phyloP scores from a whole-genome alignment of 1,140 invertebrate species.

The Drosophila gunungcola region DNA sequence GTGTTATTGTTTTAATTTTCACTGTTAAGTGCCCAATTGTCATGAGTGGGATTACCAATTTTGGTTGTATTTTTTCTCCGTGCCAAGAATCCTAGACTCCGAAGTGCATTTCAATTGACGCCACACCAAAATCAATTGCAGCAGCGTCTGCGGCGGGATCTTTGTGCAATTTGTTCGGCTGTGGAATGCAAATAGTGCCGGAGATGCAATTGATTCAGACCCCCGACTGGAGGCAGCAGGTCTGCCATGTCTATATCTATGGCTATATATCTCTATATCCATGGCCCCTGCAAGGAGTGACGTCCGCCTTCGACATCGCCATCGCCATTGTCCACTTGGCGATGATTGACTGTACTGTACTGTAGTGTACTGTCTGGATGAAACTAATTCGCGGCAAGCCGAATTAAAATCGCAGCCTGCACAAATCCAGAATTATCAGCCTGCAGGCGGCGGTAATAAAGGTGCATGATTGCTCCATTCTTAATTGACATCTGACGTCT shows the following conservation, averaged over 20 bases:
- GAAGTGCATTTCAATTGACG: constrained; percentile 76
- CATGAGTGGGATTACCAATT: background rate
- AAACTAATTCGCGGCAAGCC: constrained; percentile 13
- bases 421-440: constrained; percentile 42
- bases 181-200: constrained; percentile 53
- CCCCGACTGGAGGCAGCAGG: constrained; percentile 47
- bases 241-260: constrained; percentile 32
- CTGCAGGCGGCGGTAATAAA: background rate
- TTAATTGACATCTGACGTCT: constrained; percentile 14
- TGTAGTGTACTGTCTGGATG: constrained; percentile 1
- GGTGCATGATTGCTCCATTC: constrained; percentile 2
- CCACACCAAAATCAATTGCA: constrained; percentile 73
- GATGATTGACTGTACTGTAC: background rate
- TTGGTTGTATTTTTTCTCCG: constrained; percentile 16
- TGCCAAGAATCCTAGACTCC: constrained; percentile 46
- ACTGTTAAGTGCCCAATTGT: background rate
- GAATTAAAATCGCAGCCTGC: constrained; percentile 17
- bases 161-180: constrained; percentile 47
- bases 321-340: constrained; percentile 13
- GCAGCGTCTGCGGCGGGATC: constrained; percentile 47
- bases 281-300: constrained; percentile 13
- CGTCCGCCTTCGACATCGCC: constrained; percentile 10
- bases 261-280: background rate
- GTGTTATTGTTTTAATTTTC: background rate
- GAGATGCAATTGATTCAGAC: constrained; percentile 38